These are phyloP conservation scores for Mesocricetus auratus DNA, from an alignment of 2,113 vertebrate genomes.

Conservation along the genomic window DNA sequence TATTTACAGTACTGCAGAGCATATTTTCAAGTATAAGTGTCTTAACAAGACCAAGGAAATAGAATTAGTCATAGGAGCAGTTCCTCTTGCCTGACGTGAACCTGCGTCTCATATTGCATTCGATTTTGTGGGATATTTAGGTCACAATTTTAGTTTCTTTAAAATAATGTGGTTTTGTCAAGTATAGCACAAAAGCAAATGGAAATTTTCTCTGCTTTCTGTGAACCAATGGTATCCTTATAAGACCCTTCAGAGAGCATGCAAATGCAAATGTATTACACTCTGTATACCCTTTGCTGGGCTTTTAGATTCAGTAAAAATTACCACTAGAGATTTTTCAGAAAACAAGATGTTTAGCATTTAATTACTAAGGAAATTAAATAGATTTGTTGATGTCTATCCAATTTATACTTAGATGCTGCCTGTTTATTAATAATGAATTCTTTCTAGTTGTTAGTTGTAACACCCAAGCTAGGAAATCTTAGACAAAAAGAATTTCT, in stretches of 20 bases:
- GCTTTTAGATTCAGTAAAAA: neutral
- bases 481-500: constrained; percentile 10
- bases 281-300: neutral
- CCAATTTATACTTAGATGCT: neutral
- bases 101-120: neutral
- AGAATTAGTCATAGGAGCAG: neutral
- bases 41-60: neutral
- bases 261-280: neutral
- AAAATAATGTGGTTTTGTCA: neutral
- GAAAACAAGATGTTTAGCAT: constrained; percentile 25
- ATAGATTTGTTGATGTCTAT: neutral
- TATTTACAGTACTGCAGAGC: neutral
- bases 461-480: neutral
- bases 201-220: constrained; percentile 2
- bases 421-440: neutral
- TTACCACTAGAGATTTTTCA: neutral
- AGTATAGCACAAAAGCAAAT: neutral
- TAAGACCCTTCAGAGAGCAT: neutral
- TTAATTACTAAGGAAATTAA: constrained; percentile 25
- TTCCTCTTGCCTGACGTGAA: neutral
- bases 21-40: constrained; percentile 40
- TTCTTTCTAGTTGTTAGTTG: neutral
- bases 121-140: constrained; percentile 36
- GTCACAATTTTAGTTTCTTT: constrained; percentile 14
- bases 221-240: neutral